Evolutionary conservation across 2,888 invertebrate genomes (phyloP), one percentile per base, ranked within the genome.

Genomic region (Pilophorus perplexus): DNA sequence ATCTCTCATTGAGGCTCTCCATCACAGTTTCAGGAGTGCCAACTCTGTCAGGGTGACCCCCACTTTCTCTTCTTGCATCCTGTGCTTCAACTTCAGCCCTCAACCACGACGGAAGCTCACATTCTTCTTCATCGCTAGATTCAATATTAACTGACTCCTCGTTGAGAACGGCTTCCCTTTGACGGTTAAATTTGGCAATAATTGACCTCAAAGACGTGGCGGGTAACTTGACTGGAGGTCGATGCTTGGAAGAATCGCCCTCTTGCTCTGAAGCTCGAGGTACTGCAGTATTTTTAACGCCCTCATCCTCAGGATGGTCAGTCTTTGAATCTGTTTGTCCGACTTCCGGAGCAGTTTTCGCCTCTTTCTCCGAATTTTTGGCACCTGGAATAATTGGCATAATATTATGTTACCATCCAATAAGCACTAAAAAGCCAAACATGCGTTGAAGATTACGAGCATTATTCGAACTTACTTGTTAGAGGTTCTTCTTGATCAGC

Each of bases 1-100:
- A 10, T 4, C 14, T 42, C 10, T 23, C 38, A 16, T 27, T 62
- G 18, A 62, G 6, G 3, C 3, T 44, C 6, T 18, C n/a, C 33
- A 62, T 46, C 4, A 48, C 46, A 18, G 62, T 62, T 33, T 62
- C 37, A 62, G 62, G 62, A 4, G 62, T 62, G 1, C 20, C 5
- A 5, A 33, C 33, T 33, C 62, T 25, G 6, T 20, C 59, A 4
- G 20, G 6, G 10, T 18, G 12, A 37, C 27, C 42, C n/a, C n/a
- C n/a, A n/a, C n/a, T n/a, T 10, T 52, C 52, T 3, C 6, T 23
- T 52, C n/a, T 28, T n/a, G 27, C 25, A n/a, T 6, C 28, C 18
- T 60, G 42, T 12, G 60, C 28, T 8, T 44, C 27, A 5, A 48
- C 27, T 16, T 62, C 44, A 2, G 27, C 27, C 28, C 28, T 23